These are phyloP conservation scores for Heliconius ismenius DNA, from an alignment of 2,888 invertebrate species.

Conservation along the genomic window DNA sequence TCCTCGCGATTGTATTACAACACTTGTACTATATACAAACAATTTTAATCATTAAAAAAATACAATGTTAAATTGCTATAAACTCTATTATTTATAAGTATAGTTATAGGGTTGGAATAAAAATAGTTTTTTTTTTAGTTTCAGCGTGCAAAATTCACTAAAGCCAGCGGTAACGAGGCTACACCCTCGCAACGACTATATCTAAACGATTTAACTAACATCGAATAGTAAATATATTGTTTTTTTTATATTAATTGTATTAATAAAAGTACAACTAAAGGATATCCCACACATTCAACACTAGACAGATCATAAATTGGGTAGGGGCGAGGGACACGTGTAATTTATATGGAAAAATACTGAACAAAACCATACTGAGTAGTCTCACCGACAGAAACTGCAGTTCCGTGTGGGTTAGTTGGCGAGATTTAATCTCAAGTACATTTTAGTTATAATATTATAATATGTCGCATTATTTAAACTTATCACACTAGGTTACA, in stretches of 20 bases:
- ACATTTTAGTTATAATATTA: conserved; percentile 14
- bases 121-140: conserved; percentile 68
- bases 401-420: conserved; percentile 1
- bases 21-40: conserved; percentile 81
- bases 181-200: conserved; percentile 64
- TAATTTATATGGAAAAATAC: conserved; percentile 34
- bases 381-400: conserved; percentile 21
- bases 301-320: conserved; percentile 38
- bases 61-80: conserved; percentile 78
- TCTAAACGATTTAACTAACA: conserved; percentile 56
- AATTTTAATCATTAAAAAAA: conserved; percentile 75
- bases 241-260: conserved; percentile 53
- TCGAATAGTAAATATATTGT: conserved; percentile 58
- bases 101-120: conserved; percentile 72
- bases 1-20: conserved; percentile 73
- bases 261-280: conserved; percentile 57
- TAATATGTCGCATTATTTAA: conserved; percentile 16
- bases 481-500: conserved; percentile 30
- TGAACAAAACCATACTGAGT: conserved; percentile 36
- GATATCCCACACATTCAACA: conserved; percentile 46
- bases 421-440: conserved; percentile 30
- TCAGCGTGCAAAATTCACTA: conserved; percentile 77
- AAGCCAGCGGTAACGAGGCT: conserved; percentile 69
- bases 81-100: conserved; percentile 69
- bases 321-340: conserved; percentile 28